Evolutionary conservation across 2,113 vertebrate species (phyloP).

Genomic region (Coregonus clupeaformis): DNA sequence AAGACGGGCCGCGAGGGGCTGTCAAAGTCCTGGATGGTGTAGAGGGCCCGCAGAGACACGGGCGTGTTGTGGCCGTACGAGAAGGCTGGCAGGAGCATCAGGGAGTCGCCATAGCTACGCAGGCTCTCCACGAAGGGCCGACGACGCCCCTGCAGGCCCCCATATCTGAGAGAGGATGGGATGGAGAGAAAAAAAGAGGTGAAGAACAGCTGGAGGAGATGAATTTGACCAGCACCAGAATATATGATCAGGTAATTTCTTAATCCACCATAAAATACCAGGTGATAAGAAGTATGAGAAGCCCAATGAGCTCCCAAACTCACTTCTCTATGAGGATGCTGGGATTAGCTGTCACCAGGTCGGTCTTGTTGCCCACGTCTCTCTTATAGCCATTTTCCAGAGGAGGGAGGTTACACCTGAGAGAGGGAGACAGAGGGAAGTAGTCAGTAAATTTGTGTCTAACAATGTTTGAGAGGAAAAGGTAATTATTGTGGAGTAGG

Average conservation of each 20-base stretch:
- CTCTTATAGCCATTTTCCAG: conserved; percentile 70
- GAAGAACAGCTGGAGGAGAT: no score
- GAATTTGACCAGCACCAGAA: no score
- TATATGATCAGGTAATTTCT: no score
- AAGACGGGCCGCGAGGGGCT: conserved; percentile 78
- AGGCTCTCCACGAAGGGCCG: conserved; percentile 80
- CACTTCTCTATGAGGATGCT: conserved; percentile 88
- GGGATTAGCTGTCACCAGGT: conserved; percentile 92
- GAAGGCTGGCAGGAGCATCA: conserved; percentile 88
- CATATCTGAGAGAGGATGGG: conserved; percentile 73
- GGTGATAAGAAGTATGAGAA: neutral
- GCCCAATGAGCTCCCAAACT: conserved; percentile 55
- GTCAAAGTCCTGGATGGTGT: conserved; percentile 79
- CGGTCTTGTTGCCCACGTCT: conserved; percentile 89
- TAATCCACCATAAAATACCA: neutral
- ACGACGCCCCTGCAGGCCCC: conserved; percentile 77
- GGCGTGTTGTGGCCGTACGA: conserved; percentile 82
- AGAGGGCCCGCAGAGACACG: conserved; percentile 81
- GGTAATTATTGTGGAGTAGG: neutral
- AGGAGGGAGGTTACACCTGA: conserved; percentile 94
- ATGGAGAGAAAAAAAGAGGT: neutral
- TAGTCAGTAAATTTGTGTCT: neutral
- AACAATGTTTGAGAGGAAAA: neutral
- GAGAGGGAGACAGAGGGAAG: neutral
- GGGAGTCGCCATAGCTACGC: conserved; percentile 74